A percentile compares a stretch with the other conserved stretches of the same genome.
phyloP scores from a whole-genome alignment of 2,113 vertebrate genomes.

The Quiscalus mexicanus region DNA sequence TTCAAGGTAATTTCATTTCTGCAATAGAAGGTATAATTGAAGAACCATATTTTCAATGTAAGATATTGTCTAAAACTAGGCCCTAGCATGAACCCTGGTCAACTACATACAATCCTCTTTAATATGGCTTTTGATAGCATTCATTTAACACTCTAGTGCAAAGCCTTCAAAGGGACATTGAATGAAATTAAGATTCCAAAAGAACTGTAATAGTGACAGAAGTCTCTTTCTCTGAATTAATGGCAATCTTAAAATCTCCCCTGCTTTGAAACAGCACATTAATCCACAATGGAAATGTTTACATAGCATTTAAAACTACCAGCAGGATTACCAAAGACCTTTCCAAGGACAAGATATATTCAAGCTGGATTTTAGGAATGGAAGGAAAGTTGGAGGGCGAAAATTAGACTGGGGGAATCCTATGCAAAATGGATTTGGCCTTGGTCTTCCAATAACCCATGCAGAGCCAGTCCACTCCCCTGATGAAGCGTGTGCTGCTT shows the following conservation, averaged over 20 bases:
- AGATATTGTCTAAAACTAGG: constrained; percentile 63
- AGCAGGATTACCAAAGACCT: constrained; percentile 46
- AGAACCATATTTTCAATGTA: constrained; percentile 64
- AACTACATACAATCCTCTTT: constrained; percentile 66
- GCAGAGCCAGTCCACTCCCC: background rate
- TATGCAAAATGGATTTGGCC: background rate
- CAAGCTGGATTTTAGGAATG: background rate
- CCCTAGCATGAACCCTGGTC: constrained; percentile 62
- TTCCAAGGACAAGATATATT: constrained; percentile 35
- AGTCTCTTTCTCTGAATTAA: constrained; percentile 44
- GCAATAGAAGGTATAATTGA: constrained; percentile 68
- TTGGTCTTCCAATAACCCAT: background rate
- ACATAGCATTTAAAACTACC: constrained; percentile 34
- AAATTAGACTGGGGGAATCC: background rate
- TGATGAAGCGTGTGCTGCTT: background rate
- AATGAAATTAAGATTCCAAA: constrained; percentile 71
- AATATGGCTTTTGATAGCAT: constrained; percentile 68
- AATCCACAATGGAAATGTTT: constrained; percentile 62
- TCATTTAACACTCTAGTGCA: constrained; percentile 46
- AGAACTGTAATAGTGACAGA: background rate
- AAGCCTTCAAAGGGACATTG: constrained; percentile 41
- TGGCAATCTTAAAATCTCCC: constrained; percentile 62
- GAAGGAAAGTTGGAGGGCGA: background rate
- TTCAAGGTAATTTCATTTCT: constrained; percentile 75
- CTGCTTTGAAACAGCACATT: constrained; percentile 53